Evolutionary conservation across 35 echinoderm and acorn worm species (phyloP), one percentile per base, ranked within the genome.

Genomic region (Chiridota heheva): DNA sequence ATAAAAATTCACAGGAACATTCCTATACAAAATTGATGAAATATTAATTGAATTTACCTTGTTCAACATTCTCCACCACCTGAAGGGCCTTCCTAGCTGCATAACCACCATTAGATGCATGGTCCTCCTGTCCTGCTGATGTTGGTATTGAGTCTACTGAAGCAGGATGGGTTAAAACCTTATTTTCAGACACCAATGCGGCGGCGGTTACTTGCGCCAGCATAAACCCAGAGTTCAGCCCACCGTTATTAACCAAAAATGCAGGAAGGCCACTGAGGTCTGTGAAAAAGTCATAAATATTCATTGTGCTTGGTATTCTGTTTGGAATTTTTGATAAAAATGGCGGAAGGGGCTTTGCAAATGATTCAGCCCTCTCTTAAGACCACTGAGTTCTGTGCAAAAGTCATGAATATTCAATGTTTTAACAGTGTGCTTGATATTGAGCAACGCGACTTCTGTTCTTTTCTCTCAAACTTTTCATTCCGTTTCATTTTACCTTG

Each of bases 141-240:
- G 94, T 97, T 1, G 94, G 80, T 8, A 97, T 60, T n/a, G 88
- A 91, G 49, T 97, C 94, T 42, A 97, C 94, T 0, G 94, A 97
- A 44, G 89, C 71, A 22, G 94, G 94, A 42, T 97, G 94, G 22
- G 94, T 97, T 36, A 97, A 60, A 12, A 97, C 94, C 56, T 97
- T 97, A 26, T 97, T 97, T 61, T 97, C 94, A 36, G 94, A 96
- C 13, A 97, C 94, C 91, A 96, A 82, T 12, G 82, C 76, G 22
- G 92, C 92, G 16, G 92, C 92, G 3, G 92, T 96, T 63, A 87
- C 90, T 46, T 96, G 92, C 16, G 87, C 92, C 36, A 96, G 87
- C 92, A 96, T 96, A 61, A 96, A 90, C 3, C 92, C 92, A 70
- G 82, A 87, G 47, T 96, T 96, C 18, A 90, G 69, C 24, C 92